Evolutionary conservation across 1,140 invertebrate species (phyloP).

Genomic region (Drosophila pallidifrons): DNA sequence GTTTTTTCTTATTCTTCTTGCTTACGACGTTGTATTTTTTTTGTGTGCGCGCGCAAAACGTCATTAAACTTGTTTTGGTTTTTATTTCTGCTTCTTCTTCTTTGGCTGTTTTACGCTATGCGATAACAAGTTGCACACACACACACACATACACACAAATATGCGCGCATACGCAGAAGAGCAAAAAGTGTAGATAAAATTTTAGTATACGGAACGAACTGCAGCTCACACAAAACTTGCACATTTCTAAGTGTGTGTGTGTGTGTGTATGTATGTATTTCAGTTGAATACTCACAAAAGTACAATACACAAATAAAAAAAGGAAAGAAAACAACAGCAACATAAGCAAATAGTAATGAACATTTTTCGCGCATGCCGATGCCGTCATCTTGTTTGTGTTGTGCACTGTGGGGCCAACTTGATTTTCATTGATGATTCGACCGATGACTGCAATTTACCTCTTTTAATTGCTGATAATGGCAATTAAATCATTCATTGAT

Average conservation of each 20-base stretch:
- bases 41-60: conserved; percentile 75
- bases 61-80: conserved; percentile 85
- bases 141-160: conserved; percentile 35
- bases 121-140: conserved; percentile 80
- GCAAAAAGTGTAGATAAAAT: conserved; percentile 50
- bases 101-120: conserved; percentile 73
- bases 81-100: conserved; percentile 72
- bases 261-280: neutral
- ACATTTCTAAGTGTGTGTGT: neutral
- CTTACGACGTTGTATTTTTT: conserved; percentile 30
- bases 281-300: conserved; percentile 34
- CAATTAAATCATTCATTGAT: conserved; percentile 17
- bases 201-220: conserved; percentile 46
- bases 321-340: conserved; percentile 28
- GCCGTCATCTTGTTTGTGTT: conserved; percentile 60
- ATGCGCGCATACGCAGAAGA: conserved; percentile 42
- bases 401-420: conserved; percentile 43
- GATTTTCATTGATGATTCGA: conserved; percentile 42
- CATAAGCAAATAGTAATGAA: conserved; percentile 34
- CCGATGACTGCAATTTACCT: conserved; percentile 16
- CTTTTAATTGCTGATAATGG: conserved; percentile 22
- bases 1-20: conserved; percentile 23
- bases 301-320: conserved; percentile 8
- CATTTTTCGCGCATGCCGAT: conserved; percentile 68
- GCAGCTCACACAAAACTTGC: conserved; percentile 22